Evolutionary conservation across 2,888 invertebrate species (phyloP).

Genomic region (Diadromus collaris): DNA sequence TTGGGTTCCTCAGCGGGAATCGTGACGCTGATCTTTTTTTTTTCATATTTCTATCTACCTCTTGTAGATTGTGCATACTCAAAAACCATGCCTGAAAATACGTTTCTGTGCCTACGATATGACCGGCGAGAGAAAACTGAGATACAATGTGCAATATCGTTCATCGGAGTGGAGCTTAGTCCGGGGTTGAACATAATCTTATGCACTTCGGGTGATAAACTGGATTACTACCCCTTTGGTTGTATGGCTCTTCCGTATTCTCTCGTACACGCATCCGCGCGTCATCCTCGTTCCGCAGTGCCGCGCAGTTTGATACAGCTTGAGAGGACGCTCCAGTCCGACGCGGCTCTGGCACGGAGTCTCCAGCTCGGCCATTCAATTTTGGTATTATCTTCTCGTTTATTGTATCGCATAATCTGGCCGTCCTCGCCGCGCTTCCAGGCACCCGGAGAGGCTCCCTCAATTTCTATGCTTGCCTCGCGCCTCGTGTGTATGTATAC

Average conservation of each 20-base stretch:
- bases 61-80: conserved; percentile 2
- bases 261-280: conserved; percentile 21
- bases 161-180: conserved; percentile 71
- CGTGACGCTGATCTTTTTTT: not conserved
- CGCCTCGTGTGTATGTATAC: not conserved
- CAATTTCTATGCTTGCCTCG: not conserved
- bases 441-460: not conserved
- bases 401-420: conserved; percentile 51
- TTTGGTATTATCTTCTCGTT: conserved; percentile 49
- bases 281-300: conserved; percentile 36
- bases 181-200: conserved; percentile 73
- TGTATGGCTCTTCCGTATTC: conserved; percentile 9
- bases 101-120: conserved; percentile 4
- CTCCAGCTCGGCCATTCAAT: conserved; percentile 13
- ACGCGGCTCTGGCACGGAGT: conserved; percentile 1
- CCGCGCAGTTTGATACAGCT: conserved; percentile 41
- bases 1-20: conserved; percentile 16
- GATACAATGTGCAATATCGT: conserved; percentile 72
- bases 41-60: not conserved
- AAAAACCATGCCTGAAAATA: conserved; percentile 16
- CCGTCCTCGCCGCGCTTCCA: not conserved
- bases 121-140: conserved; percentile 27
- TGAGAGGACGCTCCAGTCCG: conserved; percentile 29
- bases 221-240: conserved; percentile 65
- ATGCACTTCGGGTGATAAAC: conserved; percentile 74